A percentile compares a stretch with the other conserved stretches of the same genome.
These are phyloP conservation scores for Glandiceps talaboti DNA, from an alignment of 53 echinoderm and acorn worm species.

Conservation along the genomic window DNA sequence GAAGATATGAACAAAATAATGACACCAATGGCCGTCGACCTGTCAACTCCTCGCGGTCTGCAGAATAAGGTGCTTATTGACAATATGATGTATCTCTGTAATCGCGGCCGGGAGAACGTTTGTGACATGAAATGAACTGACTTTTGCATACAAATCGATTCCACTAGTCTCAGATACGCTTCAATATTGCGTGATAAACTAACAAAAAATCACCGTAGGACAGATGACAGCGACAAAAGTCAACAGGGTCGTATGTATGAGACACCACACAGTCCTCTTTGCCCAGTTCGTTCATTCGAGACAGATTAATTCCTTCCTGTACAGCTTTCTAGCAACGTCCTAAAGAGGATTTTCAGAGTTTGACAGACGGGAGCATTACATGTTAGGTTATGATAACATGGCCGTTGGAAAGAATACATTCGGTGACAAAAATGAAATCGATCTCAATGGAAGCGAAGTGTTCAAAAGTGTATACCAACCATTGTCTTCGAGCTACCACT, in stretches of 20 bases:
- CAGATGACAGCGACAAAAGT: background rate
- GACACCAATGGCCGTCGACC: conserved; percentile 1
- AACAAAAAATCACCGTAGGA: conserved; percentile 5
- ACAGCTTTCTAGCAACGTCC: too few relatives aligned
- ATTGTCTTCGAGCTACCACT: too few relatives aligned
- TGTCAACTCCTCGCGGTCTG: conserved; percentile 4
- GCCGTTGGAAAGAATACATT: conserved; percentile 10
- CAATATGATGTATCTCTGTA: too few relatives aligned
- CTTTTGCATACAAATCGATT: background rate
- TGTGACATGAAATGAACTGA: background rate
- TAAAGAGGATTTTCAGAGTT: too few relatives aligned
- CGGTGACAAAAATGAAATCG: background rate
- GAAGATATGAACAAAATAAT: conserved; percentile 12
- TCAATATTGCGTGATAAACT: conserved; percentile 1
- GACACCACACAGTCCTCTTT: too few relatives aligned
- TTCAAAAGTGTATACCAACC: conserved; percentile 10
- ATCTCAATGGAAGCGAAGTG: conserved; percentile 2
- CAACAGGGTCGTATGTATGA: too few relatives aligned
- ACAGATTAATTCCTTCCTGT: too few relatives aligned
- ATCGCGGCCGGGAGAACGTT: conserved; percentile 2
- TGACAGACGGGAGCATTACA: background rate
- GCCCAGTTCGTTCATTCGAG: too few relatives aligned
- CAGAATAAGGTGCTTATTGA: conserved; percentile 13
- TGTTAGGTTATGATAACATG: conserved; percentile 1
- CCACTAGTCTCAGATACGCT: background rate